Evolutionary conservation across 2,888 invertebrate genomes (phyloP).

Genomic region (Linnaemya vulpina): DNA sequence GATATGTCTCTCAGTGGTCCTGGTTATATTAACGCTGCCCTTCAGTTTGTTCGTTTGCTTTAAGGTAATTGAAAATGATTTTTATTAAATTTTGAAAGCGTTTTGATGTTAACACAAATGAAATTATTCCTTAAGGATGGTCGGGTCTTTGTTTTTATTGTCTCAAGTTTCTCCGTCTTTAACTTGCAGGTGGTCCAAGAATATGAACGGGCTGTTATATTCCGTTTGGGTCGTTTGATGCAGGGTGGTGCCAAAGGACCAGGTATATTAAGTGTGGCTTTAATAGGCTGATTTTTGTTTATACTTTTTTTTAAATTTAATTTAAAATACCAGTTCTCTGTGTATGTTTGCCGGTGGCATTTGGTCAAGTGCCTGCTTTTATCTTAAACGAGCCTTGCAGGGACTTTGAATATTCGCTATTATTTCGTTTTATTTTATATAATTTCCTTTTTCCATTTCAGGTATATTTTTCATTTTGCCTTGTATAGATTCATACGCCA

Average conservation of each 20-base stretch:
- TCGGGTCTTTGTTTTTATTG: neutral
- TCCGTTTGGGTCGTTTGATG: conserved; percentile 93
- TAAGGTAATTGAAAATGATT: conserved; percentile 87
- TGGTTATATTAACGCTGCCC: conserved; percentile 94
- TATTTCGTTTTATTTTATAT: neutral
- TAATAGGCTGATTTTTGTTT: neutral
- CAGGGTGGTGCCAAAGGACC: conserved; percentile 97
- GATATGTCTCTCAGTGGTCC: conserved; percentile 90
- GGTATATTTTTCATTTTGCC: conserved; percentile 98
- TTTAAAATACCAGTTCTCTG: neutral
- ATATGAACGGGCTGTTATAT: conserved; percentile 97
- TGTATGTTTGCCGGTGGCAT: neutral
- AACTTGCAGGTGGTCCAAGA: conserved; percentile 93
- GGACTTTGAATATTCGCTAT: neutral
- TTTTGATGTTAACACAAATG: conserved; percentile 13
- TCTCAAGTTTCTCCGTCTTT: conserved; percentile 39
- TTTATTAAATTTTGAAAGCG: conserved; percentile 11
- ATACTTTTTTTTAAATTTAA: neutral
- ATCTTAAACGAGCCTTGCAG: neutral
- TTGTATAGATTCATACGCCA: conserved; percentile 96
- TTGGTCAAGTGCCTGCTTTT: neutral
- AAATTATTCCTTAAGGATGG: conserved; percentile 29
- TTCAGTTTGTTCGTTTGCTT: conserved; percentile 96
- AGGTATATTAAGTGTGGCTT: conserved; percentile 84
- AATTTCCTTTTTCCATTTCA: conserved; percentile 78